Evolutionary conservation across 64 coral and sea anemone species (phyloP).

Genomic region (Astreopora myriophthalma): DNA sequence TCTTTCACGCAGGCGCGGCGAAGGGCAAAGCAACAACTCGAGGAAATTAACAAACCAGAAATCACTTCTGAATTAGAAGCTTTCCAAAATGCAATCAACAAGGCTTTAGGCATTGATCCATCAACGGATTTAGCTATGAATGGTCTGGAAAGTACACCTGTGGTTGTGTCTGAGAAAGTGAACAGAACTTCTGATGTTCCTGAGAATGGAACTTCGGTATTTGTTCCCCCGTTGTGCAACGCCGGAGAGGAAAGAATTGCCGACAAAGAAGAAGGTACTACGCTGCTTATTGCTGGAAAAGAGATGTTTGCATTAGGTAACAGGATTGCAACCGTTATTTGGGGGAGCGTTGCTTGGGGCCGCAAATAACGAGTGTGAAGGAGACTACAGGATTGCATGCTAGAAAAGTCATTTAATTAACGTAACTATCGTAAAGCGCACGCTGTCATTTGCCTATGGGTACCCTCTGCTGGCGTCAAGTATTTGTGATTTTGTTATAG

Average conservation of each 20-base stretch:
- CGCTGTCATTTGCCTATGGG: too few species aligned
- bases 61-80: constrained; percentile 73
- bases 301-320: too few species aligned
- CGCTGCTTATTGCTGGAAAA: background rate
- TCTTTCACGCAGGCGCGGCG: constrained; percentile 90
- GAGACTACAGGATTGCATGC: too few species aligned
- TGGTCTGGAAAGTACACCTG: background rate
- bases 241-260: background rate
- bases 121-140: background rate
- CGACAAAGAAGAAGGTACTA: background rate
- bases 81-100: constrained; percentile 77
- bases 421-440: too few species aligned
- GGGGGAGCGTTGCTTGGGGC: too few species aligned
- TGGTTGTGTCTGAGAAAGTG: background rate
- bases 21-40: constrained; percentile 88
- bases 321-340: too few species aligned
- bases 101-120: constrained; percentile 73
- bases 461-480: too few species aligned
- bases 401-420: too few species aligned
- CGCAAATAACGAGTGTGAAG: too few species aligned
- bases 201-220: background rate
- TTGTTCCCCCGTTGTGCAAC: background rate
- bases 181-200: background rate
- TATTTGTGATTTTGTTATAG: too few species aligned
- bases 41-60: constrained; percentile 88